Conservation (phyloP, 1,140 invertebrate genomes). For the Drosophila parabipectinata region DNA sequence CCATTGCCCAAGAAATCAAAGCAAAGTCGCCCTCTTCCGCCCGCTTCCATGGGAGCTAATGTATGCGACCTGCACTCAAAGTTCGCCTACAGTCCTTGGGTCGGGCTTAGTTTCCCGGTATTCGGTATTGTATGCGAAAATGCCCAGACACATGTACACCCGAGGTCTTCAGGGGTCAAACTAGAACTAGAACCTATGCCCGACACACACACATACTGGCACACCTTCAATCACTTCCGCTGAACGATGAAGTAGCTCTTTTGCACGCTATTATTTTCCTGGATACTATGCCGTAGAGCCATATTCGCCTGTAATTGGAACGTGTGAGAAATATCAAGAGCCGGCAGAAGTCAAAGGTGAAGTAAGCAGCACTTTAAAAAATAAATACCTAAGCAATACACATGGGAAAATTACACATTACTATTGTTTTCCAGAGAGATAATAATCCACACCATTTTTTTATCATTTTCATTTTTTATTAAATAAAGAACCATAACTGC, state of each 20-base stretch:
- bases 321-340: conserved; percentile 82
- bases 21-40: conserved; percentile 27
- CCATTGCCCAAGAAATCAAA: conserved; percentile 74
- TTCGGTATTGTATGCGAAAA: conserved; percentile 63
- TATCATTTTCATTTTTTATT: no score
- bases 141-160: conserved; percentile 42
- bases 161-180: conserved; percentile 34
- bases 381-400: not conserved
- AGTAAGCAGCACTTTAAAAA: conserved; percentile 22
- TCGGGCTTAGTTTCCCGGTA: conserved; percentile 20
- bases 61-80: conserved; percentile 79
- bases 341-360: conserved; percentile 36
- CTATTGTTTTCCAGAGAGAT: no score
- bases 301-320: conserved; percentile 76
- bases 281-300: conserved; percentile 22
- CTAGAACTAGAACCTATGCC: conserved; percentile 4
- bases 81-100: conserved; percentile 60
- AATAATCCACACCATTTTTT: no score
- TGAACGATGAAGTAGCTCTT: conserved; percentile 83
- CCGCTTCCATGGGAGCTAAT: conserved; percentile 38
- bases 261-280: conserved; percentile 83
- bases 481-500: no score
- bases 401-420: not conserved
- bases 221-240: conserved; percentile 83
- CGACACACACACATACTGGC: conserved; percentile 53